Base-by-base conservation (phyloP, 1,140 invertebrate species). In the Solenopsis fugax region DNA sequence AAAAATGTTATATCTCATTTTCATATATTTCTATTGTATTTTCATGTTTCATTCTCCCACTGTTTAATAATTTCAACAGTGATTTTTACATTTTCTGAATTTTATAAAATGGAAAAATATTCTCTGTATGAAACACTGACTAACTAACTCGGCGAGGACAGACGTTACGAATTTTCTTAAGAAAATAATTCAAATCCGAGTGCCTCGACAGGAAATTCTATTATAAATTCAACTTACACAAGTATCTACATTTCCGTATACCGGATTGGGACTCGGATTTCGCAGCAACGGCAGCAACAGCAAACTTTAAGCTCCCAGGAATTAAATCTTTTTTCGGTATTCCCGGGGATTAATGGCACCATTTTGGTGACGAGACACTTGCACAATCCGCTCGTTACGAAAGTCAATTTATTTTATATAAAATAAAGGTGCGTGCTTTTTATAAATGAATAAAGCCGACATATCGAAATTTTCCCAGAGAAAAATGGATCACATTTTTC, bases 161-260 rank as follows among this genome's bases (percentile, higher is more conserved):
- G 13, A 75, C 18, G 16, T 82, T 72, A 48, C 4, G 34, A 4
- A 13, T 41, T 64, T 77, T 87, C 54, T 41, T 21, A 69, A 58
- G 52, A 64, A 86, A 86, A 86, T 88, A 37, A 72, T 24, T 76
- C 82, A 78, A 72, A 64, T 71, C 56, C 48, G 56, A 16, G 18
- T 24, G 12, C 54, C 18, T 34, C 48, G 41, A 16, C 50, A 29
- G 64, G 72, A 88, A 86, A 88, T 88, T 65, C 73, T 50, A 29
- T 16, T 7, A 34, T 77, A 77, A 77, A 87, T 86, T 77, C 67
- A 13, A 24, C 52, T 54, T 56, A 41, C 37, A 50, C 13, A 69
- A 21, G 13, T 71, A 87, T 65, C 37, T 56, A 56, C 56, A 71
- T 88, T 88, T 87, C 72, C 82, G 58, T 21, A 18, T n/a, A 41